Evolutionary conservation across 2,797 vertebrate species (phyloP).

Genomic region (Chiloscyllium punctatum): DNA sequence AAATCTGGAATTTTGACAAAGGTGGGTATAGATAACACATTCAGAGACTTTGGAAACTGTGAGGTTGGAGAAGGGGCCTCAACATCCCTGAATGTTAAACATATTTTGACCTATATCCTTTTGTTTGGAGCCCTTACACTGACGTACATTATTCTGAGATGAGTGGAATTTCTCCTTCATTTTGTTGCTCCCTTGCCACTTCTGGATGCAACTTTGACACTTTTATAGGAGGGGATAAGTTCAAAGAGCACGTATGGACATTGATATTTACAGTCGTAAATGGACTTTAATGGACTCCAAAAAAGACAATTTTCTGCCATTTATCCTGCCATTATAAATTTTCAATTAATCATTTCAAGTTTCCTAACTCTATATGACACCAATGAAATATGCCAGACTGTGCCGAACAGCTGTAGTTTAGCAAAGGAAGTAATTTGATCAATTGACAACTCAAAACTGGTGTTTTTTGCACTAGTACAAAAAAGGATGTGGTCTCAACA

Average conservation of each 20-base stretch:
- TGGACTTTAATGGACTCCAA: background rate
- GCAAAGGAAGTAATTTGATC: background rate
- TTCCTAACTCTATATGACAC: background rate
- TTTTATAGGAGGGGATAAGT: background rate
- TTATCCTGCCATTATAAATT: background rate
- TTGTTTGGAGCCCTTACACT: background rate
- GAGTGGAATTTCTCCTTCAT: background rate
- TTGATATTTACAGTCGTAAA: background rate
- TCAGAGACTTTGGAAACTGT: background rate
- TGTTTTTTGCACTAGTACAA: too few species aligned
- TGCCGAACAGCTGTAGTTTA: background rate
- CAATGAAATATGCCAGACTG: constrained; percentile 2
- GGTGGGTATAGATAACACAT: background rate
- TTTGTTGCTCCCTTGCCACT: background rate
- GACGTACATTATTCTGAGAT: background rate
- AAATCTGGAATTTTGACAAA: background rate
- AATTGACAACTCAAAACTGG: background rate
- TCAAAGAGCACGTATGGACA: background rate
- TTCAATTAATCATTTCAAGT: background rate
- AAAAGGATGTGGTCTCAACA: background rate
- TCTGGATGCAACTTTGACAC: background rate
- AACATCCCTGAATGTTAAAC: background rate
- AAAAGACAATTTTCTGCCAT: background rate
- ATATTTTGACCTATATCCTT: background rate
- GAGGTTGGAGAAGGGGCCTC: background rate